phyloP scores from a whole-genome alignment of 2,888 invertebrate genomes.

The Philopedon plagiatum region DNA sequence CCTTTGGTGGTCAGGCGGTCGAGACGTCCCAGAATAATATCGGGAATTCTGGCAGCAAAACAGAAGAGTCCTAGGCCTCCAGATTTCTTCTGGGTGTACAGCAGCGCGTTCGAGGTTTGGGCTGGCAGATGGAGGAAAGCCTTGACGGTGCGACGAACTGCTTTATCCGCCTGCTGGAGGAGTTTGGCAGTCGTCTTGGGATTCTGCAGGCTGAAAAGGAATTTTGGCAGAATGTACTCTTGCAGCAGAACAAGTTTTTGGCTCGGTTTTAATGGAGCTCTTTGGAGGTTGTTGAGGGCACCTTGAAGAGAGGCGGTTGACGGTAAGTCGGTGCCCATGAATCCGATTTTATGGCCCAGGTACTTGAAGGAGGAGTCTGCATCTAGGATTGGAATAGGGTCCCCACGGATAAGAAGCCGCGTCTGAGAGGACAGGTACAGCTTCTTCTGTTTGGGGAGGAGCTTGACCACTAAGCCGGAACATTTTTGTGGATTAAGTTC shows the following conservation, averaged over 20 bases:
- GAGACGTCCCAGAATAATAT: conserved; percentile 16
- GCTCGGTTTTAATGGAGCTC: conserved; percentile 26
- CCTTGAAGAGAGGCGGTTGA: not conserved
- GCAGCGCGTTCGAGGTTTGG: conserved; percentile 14
- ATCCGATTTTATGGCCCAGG: too few species aligned
- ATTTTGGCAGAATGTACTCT: conserved; percentile 25
- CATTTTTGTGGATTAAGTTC: too few species aligned
- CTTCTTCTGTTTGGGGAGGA: too few species aligned
- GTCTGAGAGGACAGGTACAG: too few species aligned
- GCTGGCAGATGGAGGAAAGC: conserved; percentile 17
- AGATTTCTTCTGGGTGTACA: not conserved
- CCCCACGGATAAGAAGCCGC: too few species aligned
- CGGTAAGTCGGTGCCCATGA: too few species aligned
- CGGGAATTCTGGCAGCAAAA: conserved; percentile 20
- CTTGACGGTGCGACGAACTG: conserved; percentile 12
- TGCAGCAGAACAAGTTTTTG: conserved; percentile 17
- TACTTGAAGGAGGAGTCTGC: too few species aligned
- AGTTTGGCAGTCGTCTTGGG: not conserved
- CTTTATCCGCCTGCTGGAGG: conserved; percentile 6
- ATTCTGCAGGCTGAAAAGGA: conserved; percentile 15
- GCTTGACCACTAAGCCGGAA: too few species aligned
- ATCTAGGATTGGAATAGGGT: too few species aligned
- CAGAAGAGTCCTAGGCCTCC: conserved; percentile 24
- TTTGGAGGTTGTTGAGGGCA: not conserved
- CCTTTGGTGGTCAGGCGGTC: not conserved